Conservation (phyloP, 2,888 invertebrate genomes). For the Selenia dentaria region DNA sequence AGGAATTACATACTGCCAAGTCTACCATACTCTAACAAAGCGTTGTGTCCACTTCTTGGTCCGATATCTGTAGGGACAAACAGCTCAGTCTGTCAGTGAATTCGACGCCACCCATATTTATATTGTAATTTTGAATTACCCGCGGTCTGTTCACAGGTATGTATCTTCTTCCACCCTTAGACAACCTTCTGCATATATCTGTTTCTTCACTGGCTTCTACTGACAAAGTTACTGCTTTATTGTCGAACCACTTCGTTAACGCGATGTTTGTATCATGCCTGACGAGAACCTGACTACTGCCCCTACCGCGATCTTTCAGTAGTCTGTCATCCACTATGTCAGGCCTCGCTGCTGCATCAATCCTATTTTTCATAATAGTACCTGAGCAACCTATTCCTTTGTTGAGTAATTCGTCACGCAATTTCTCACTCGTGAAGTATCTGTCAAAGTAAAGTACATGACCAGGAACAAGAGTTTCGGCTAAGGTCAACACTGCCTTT, state of each 20-base stretch:
- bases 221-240: slow-evolving; percentile 1
- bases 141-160: no score
- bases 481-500: slow-evolving; percentile 5
- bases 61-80: no score
- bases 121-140: no score
- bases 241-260: background rate
- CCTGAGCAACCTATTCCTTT: slow-evolving; percentile 4
- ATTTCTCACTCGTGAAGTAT: slow-evolving; percentile 5
- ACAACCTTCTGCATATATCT: background rate
- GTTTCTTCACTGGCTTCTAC: slow-evolving; percentile 1
- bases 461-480: slow-evolving; percentile 8
- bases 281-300: background rate
- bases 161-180: no score
- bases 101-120: no score
- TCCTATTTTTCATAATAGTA: slow-evolving; percentile 10
- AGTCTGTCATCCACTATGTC: background rate
- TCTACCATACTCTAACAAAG: no score
- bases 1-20: no score
- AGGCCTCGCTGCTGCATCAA: background rate
- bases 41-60: no score
- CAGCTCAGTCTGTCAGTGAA: no score
- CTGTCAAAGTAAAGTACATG: slow-evolving; percentile 4
- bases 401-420: slow-evolving; percentile 1
- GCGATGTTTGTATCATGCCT: background rate
- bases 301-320: background rate